Evolutionary conservation across 1,140 invertebrate species (phyloP).

Genomic region (Aphelinus atriplicis): DNA sequence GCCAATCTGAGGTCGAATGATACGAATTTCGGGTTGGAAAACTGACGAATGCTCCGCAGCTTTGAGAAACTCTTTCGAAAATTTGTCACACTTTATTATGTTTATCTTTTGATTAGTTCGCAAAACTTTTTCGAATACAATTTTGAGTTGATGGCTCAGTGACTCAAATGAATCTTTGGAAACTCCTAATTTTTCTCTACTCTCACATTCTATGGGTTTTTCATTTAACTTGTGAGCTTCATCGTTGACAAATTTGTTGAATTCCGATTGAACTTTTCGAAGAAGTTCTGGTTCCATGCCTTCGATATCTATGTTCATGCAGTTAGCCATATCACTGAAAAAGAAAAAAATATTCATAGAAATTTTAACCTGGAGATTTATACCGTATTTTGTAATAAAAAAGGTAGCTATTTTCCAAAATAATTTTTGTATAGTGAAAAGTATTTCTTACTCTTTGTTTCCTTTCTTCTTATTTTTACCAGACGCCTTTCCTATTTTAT

Average conservation of each 20-base stretch:
- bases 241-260: conserved; percentile 56
- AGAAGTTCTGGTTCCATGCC: conserved; percentile 53
- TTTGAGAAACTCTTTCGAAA: conserved; percentile 51
- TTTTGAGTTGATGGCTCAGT: conserved; percentile 56
- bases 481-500: too few relatives aligned
- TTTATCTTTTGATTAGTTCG: conserved; percentile 54
- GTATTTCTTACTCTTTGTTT: too few relatives aligned
- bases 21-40: conserved; percentile 57
- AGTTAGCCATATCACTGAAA: conserved; percentile 48
- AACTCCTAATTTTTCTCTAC: too few relatives aligned
- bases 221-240: conserved; percentile 45
- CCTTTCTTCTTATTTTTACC: too few relatives aligned
- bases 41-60: conserved; percentile 50
- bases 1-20: conserved; percentile 50
- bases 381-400: too few relatives aligned
- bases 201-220: conserved; percentile 9
- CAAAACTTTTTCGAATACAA: conserved; percentile 57
- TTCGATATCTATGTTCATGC: conserved; percentile 61
- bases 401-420: too few relatives aligned
- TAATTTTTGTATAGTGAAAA: too few relatives aligned
- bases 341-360: neutral
- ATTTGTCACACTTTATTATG: neutral
- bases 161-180: conserved; percentile 45
- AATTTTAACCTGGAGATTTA: too few relatives aligned
- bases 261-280: conserved; percentile 53